Evolutionary conservation across 1,140 invertebrate species (phyloP), one percentile per base, ranked within the genome.

Genomic region (Papilio helenus): DNA sequence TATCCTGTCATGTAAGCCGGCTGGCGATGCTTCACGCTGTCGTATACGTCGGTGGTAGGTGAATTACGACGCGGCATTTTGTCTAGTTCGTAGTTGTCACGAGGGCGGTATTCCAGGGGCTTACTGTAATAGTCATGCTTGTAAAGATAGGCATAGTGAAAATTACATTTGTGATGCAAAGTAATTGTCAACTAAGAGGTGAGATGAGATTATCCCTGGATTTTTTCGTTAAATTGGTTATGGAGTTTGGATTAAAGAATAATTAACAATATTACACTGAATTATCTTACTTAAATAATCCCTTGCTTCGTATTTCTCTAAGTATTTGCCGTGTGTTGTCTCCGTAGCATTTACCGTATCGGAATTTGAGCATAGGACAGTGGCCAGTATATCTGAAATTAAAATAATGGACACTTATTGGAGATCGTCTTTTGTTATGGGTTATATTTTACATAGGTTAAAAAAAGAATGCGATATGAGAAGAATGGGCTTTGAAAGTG

Each of bases 331-430:
- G 95, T 7, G 96, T 97, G 81, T 95, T 96, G 72, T 96, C 95
- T 26, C 96, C 96, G 89, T 97, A 97, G 89, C 96, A 95, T 90
- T 96, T 96, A 39, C 96, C 96, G 86, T 96, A 96, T 80, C 96
- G 95, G 84, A 97, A 97, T 83, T 96, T 96, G 29, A 97, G 93
- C 49, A 96, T 96, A 55, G 96, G 96, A 93, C 96, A 97, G 84
- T 97, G 96, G n/a, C 96, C 96, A 3, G 96, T 97, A 85, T 97
- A 97, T 79, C 96, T 97, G 92, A 2, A 91, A 87, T 42, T 85
- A 91, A 65, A 79, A 42, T 73, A n/a, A n/a, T n/a, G n/a, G n/a
- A n/a, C n/a, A n/a, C n/a, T n/a, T n/a, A n/a, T n/a, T n/a, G n/a
- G n/a, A n/a, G n/a, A n/a, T n/a, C n/a, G n/a, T n/a, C n/a, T n/a